Evolutionary conservation across 2,888 invertebrate genomes (phyloP).

Genomic region (Ernsta delagoae): DNA sequence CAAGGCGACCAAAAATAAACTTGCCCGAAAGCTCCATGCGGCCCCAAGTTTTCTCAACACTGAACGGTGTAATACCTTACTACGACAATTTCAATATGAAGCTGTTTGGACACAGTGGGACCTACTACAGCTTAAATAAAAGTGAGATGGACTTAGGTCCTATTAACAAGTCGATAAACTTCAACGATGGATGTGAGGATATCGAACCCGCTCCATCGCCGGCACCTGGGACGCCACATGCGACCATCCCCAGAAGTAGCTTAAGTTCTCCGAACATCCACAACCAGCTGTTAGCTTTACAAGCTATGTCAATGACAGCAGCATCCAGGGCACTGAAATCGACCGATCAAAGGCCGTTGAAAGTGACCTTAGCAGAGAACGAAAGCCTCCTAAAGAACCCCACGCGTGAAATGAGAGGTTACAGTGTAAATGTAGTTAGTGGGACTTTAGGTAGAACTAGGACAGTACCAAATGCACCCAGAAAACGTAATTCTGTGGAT

Average conservation of each 20-base stretch:
- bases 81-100: conserved; percentile 94
- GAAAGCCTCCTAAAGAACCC: conserved; percentile 63
- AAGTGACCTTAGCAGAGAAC: conserved; percentile 67
- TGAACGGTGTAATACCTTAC: conserved; percentile 80
- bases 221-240: conserved; percentile 80
- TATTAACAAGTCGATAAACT: conserved; percentile 71
- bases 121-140: conserved; percentile 90
- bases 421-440: conserved; percentile 67
- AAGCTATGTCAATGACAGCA: conserved; percentile 65
- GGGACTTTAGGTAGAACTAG: conserved; percentile 65
- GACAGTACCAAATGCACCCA: conserved; percentile 91
- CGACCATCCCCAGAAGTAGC: conserved; percentile 76
- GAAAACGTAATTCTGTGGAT: conserved; percentile 87
- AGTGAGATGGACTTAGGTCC: conserved; percentile 85
- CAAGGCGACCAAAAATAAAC: conserved; percentile 90
- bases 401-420: conserved; percentile 60
- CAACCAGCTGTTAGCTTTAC: conserved; percentile 74
- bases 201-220: conserved; percentile 78
- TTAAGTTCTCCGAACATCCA: conserved; percentile 82
- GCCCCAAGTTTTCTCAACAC: conserved; percentile 70
- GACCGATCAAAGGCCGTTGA: conserved; percentile 66
- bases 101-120: conserved; percentile 93
- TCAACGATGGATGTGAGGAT: conserved; percentile 77
- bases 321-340: conserved; percentile 39
- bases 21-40: conserved; percentile 81